Evolutionary conservation across 2,888 invertebrate genomes (phyloP).

Genomic region (Mythimna impura): DNA sequence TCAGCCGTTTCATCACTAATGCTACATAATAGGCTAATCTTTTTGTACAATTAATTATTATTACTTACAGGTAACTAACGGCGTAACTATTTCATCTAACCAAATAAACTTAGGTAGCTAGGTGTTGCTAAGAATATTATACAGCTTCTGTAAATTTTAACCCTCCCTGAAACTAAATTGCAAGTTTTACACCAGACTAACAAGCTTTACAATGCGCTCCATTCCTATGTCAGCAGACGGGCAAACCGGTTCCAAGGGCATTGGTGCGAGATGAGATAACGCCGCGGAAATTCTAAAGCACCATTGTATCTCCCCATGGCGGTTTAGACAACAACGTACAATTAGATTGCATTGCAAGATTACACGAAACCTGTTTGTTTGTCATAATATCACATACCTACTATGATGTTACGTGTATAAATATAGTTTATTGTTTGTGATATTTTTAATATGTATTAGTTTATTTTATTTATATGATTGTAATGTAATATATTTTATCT

Average conservation of each 20-base stretch:
- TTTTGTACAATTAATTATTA: too few relatives aligned
- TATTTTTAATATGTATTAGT: too few relatives aligned
- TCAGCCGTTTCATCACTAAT: too few relatives aligned
- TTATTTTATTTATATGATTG: too few relatives aligned
- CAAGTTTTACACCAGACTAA: slow-evolving; percentile 9
- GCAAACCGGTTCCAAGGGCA: slow-evolving; percentile 31
- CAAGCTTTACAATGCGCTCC: slow-evolving; percentile 18
- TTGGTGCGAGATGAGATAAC: slow-evolving; percentile 54
- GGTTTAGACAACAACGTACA: slow-evolving; percentile 21
- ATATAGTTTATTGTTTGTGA: too few relatives aligned
- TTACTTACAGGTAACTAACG: too few relatives aligned
- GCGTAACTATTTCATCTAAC: not conserved
- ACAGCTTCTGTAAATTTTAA: not conserved
- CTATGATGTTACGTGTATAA: too few relatives aligned
- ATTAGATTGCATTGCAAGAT: slow-evolving; percentile 38
- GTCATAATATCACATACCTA: not conserved
- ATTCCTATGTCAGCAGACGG: slow-evolving; percentile 18
- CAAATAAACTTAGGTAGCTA: not conserved
- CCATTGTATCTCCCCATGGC: slow-evolving; percentile 36
- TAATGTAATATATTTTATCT: too few relatives aligned
- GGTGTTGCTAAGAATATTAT: not conserved
- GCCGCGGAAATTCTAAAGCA: slow-evolving; percentile 37
- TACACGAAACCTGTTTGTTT: slow-evolving; percentile 37
- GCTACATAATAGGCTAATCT: too few relatives aligned
- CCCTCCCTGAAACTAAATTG: not conserved